Conservation (phyloP, 2,797 vertebrate species). For the Mormyrus hasselquistii region DNA sequence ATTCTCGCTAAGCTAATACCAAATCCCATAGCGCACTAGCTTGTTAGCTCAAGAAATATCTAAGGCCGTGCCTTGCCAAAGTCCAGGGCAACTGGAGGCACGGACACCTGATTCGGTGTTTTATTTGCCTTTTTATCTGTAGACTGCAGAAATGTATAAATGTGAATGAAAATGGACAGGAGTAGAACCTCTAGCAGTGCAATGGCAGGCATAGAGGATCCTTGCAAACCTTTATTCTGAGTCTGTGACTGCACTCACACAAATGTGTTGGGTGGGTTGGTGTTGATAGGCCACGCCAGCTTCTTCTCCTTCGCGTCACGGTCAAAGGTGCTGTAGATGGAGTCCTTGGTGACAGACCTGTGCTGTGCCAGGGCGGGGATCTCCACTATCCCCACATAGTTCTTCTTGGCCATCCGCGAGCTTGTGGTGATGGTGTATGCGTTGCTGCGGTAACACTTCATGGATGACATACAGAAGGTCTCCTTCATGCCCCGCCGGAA, state of each 20-base stretch:
- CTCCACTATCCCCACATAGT: constrained; percentile 86
- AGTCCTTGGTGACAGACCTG: constrained; percentile 77
- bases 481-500: constrained; percentile 91
- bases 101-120: neutral
- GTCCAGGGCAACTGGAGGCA: neutral
- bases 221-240: neutral
- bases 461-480: constrained; percentile 93
- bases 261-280: constrained; percentile 86
- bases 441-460: constrained; percentile 94
- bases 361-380: constrained; percentile 69
- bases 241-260: constrained; percentile 55
- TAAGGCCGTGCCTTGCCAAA: neutral
- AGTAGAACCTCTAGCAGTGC: neutral
- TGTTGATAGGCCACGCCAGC: constrained; percentile 86
- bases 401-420: constrained; percentile 88
- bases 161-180: neutral
- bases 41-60: neutral
- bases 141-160: neutral
- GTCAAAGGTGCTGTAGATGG: constrained; percentile 76
- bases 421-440: constrained; percentile 94
- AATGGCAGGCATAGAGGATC: neutral
- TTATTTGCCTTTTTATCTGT: neutral
- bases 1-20: neutral
- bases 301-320: constrained; percentile 85
- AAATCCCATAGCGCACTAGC: neutral